These are phyloP conservation scores for Amniataba percoides DNA, from an alignment of 2,797 vertebrate species.

Conservation along the genomic window DNA sequence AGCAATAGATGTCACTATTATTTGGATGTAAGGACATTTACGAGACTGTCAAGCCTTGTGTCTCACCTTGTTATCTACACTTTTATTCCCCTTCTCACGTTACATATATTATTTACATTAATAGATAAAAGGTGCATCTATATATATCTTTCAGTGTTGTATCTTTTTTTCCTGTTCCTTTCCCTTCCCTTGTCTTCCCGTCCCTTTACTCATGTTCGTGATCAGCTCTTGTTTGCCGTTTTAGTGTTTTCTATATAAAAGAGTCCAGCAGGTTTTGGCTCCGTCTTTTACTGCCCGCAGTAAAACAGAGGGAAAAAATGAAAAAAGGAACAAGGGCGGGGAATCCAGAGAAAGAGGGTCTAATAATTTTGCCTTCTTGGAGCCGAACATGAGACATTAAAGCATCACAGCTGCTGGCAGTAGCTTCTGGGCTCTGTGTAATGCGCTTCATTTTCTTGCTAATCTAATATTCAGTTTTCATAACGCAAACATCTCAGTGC, in stretches of 20 bases:
- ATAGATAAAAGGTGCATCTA: background rate
- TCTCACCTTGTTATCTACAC: background rate
- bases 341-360: slow-evolving; percentile 56
- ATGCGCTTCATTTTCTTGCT: slow-evolving; percentile 28
- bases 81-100: background rate
- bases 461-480: slow-evolving; percentile 49
- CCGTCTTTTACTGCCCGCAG: slow-evolving; percentile 66
- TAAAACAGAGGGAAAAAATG: slow-evolving; percentile 57
- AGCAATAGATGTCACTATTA: too few relatives aligned
- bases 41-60: background rate
- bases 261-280: slow-evolving; percentile 79
- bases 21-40: background rate
- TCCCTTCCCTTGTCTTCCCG: slow-evolving; percentile 30
- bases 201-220: slow-evolving; percentile 78
- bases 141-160: background rate
- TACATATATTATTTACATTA: background rate
- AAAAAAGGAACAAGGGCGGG: slow-evolving; percentile 49
- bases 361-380: slow-evolving; percentile 58
- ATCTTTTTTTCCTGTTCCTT: background rate
- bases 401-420: slow-evolving; percentile 61
- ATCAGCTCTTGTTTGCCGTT: slow-evolving; percentile 84
- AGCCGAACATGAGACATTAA: slow-evolving; percentile 58
- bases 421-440: slow-evolving; percentile 36
- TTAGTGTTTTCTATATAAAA: slow-evolving; percentile 87
- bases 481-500: slow-evolving; percentile 29